These are phyloP conservation scores for Torymus auratus DNA, from an alignment of 2,888 invertebrate genomes.

Conservation along the genomic window DNA sequence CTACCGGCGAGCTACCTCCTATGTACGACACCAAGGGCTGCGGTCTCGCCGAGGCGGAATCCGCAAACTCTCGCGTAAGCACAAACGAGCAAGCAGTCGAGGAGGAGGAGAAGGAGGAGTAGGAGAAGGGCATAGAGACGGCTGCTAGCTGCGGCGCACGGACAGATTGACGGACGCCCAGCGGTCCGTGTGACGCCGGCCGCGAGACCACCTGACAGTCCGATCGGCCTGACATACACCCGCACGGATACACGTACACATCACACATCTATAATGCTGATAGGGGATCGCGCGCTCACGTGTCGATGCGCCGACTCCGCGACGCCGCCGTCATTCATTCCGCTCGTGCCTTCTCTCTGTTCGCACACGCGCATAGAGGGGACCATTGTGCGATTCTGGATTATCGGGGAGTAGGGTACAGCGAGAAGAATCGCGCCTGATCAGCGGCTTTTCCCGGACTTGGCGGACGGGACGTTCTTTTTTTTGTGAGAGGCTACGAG, in stretches of 20 bases:
- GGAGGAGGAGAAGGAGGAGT: no score
- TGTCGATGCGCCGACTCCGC: no score
- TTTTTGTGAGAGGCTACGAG: no score
- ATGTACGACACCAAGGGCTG: neutral
- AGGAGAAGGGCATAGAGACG: constrained; percentile 51
- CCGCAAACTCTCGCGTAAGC: constrained; percentile 66
- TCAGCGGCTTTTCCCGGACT: neutral
- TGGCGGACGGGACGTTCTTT: neutral
- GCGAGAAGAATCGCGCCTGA: neutral
- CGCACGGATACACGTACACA: no score
- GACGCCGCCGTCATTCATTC: neutral
- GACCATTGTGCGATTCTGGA: neutral
- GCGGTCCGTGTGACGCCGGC: constrained; percentile 68
- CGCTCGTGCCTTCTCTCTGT: no score
- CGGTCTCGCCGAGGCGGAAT: constrained; percentile 3
- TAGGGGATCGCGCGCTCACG: no score
- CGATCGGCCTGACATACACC: constrained; percentile 66
- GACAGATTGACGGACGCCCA: constrained; percentile 71
- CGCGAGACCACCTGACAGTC: constrained; percentile 68
- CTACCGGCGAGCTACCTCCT: no score
- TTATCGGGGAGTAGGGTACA: neutral
- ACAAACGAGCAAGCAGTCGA: constrained; percentile 61
- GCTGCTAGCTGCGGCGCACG: neutral
- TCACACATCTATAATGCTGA: no score
- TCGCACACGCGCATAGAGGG: no score